Evolutionary conservation across 2,888 invertebrate genomes (phyloP), one percentile per base, ranked within the genome.

Genomic region (Listrodromus nycthemerus): DNA sequence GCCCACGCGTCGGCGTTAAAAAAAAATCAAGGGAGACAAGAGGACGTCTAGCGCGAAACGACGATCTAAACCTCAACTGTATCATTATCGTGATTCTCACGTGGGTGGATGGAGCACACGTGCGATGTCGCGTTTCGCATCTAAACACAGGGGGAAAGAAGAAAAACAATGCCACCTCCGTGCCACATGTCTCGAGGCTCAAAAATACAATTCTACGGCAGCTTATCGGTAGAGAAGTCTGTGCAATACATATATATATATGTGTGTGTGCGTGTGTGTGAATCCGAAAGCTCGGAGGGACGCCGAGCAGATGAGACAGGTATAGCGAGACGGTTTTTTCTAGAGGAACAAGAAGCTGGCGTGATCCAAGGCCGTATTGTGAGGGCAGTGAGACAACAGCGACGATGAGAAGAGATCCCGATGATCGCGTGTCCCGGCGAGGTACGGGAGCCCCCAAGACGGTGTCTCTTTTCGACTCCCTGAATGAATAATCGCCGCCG

Each of bases 341-440:
- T 74, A 67, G 80, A 80, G 76, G 76, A 83, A 77, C 85, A 86
- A 82, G 24, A 58, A 58, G 69, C 85, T 92, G 89, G 92, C 92
- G 92, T 92, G 92, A 90, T 90, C 90, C 91, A 92, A 92, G 93
- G 92, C 86, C 91, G 87, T 77, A 58, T 50, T 52, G 27, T 65
- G 80, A 65, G 63, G 70, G 55, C 67, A 52, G 71, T 52, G 67
- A 73, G 80, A 83, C 76, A 73, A 74, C 65, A 83, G 74, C 77
- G 77, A 74, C 69, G 80, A 74, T 24, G 80, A 67, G 78, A 27
- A 76, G 80, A 30, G 41, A 41, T 41, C 52, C 30, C 76, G 80
- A 86, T 74, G 91, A 93, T 93, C 92, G 93, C 93, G 92, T 93
- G 92, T 92, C 90, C 88, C 85, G 85, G 65, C 75, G 76, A 82